phyloP scores from a whole-genome alignment of 1,140 invertebrate genomes.

The Charaxes varanes region DNA sequence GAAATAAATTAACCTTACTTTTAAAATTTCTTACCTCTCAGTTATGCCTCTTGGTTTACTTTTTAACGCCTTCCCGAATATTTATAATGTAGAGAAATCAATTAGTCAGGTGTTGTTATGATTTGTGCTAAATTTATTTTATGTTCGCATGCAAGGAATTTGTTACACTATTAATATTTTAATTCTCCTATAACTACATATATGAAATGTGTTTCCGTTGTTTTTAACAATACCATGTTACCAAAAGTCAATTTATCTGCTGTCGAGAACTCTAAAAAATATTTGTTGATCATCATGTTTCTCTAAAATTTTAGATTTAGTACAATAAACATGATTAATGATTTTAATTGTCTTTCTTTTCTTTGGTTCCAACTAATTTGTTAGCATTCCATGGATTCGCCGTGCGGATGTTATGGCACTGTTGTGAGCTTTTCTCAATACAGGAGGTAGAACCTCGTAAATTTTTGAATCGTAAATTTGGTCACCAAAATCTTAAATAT shows the following conservation, averaged over 20 bases:
- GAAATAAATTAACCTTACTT: slow-evolving; percentile 10
- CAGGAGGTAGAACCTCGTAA: too few relatives aligned
- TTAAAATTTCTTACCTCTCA: slow-evolving; percentile 29
- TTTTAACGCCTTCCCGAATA: too few relatives aligned
- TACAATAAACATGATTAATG: slow-evolving; percentile 66
- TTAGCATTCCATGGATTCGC: too few relatives aligned
- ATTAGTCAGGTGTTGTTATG: slow-evolving; percentile 19
- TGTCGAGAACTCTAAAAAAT: slow-evolving; percentile 33
- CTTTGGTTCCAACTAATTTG: too few relatives aligned
- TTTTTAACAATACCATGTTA: slow-evolving; percentile 39
- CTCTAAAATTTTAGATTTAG: slow-evolving; percentile 58
- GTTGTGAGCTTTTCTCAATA: too few relatives aligned
- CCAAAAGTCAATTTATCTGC: slow-evolving; percentile 54
- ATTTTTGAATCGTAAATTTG: too few relatives aligned
- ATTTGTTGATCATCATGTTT: slow-evolving; percentile 54
- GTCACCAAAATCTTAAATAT: too few relatives aligned
- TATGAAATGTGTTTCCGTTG: slow-evolving; percentile 19
- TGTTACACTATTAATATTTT: slow-evolving; percentile 5
- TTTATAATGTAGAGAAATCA: too few relatives aligned
- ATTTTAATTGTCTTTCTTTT: slow-evolving; percentile 29
- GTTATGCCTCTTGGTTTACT: too few relatives aligned
- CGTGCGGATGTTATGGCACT: too few relatives aligned
- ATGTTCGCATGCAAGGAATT: background rate
- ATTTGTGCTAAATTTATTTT: slow-evolving; percentile 6
- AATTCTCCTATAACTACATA: too few relatives aligned